Conservation (phyloP, 53 echinoderm and acorn worm genomes). For the Actinopyga echinites region DNA sequence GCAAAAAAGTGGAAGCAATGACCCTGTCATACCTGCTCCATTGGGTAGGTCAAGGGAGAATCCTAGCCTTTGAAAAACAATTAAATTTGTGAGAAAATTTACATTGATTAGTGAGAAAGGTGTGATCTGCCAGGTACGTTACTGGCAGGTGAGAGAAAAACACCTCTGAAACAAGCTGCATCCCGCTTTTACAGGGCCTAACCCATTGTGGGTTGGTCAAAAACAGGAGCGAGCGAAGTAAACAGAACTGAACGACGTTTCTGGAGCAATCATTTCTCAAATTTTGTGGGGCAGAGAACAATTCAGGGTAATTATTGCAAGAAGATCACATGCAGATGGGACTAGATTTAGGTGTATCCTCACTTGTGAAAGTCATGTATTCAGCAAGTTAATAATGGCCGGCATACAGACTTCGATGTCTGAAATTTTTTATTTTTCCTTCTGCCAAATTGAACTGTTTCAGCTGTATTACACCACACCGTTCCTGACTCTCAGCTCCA, state of each 20-base stretch:
- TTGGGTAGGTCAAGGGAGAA: neutral
- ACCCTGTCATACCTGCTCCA: neutral
- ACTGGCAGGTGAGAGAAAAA: neutral
- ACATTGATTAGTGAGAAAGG: neutral
- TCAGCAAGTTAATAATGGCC: too few relatives aligned
- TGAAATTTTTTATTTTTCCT: too few relatives aligned
- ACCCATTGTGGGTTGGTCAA: neutral
- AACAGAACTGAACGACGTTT: slow-evolving; percentile 33
- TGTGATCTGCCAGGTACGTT: slow-evolving; percentile 11
- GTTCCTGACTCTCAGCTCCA: too few relatives aligned
- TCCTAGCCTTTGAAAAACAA: neutral
- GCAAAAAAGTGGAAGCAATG: neutral
- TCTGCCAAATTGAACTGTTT: too few relatives aligned
- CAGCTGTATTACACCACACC: too few relatives aligned
- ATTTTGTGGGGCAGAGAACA: slow-evolving; percentile 3
- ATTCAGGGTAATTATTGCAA: neutral
- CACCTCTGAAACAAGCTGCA: too few relatives aligned
- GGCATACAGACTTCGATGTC: too few relatives aligned
- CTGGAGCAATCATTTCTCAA: slow-evolving; percentile 26
- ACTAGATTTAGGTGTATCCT: too few relatives aligned
- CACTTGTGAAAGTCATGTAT: too few relatives aligned
- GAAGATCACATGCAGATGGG: neutral
- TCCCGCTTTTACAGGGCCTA: too few relatives aligned
- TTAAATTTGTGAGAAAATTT: slow-evolving; percentile 15
- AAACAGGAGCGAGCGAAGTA: neutral